Conservation (phyloP, 1,140 invertebrate species). For the Meloidogyne floridensis region DNA sequence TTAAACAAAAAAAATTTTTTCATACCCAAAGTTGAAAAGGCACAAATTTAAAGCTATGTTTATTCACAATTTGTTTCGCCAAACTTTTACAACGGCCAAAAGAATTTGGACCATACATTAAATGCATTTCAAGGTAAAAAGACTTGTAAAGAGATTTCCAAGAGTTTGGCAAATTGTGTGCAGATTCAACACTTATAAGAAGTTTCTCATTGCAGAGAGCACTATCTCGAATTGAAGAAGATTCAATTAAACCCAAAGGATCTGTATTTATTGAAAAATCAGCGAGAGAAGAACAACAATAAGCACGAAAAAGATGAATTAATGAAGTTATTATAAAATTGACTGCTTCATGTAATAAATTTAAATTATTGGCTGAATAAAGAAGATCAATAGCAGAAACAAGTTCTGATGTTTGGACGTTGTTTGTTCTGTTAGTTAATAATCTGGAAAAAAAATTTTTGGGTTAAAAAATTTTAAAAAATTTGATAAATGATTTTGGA, state of each 20-base stretch:
- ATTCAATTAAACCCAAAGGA: neutral
- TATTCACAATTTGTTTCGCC: constrained; percentile 6
- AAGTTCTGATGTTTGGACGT: constrained; percentile 35
- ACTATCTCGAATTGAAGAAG: constrained; percentile 25
- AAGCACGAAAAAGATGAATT: constrained; percentile 31
- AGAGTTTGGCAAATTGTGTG: constrained; percentile 35
- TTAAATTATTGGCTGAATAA: constrained; percentile 7
- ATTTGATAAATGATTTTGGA: no score
- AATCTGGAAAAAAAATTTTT: neutral
- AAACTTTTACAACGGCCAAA: constrained; percentile 23
- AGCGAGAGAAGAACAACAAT: constrained; percentile 38
- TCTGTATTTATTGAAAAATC: constrained; percentile 37
- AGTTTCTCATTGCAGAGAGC: constrained; percentile 34
- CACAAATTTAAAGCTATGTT: constrained; percentile 37
- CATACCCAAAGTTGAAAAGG: constrained; percentile 43
- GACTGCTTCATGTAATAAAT: constrained; percentile 23
- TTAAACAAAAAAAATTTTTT: neutral
- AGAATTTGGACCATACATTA: constrained; percentile 48
- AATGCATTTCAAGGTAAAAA: constrained; percentile 38
- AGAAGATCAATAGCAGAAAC: constrained; percentile 33
- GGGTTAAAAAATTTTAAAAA: no score
- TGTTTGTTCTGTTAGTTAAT: constrained; percentile 42
- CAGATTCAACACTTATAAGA: constrained; percentile 35
- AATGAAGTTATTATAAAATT: constrained; percentile 34
- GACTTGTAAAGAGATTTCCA: constrained; percentile 34